A percentile compares a stretch with the other conserved stretches of the same genome.
Evolutionary conservation across 1,140 invertebrate genomes (phyloP).

Genomic region (Drosophila baimaii): DNA sequence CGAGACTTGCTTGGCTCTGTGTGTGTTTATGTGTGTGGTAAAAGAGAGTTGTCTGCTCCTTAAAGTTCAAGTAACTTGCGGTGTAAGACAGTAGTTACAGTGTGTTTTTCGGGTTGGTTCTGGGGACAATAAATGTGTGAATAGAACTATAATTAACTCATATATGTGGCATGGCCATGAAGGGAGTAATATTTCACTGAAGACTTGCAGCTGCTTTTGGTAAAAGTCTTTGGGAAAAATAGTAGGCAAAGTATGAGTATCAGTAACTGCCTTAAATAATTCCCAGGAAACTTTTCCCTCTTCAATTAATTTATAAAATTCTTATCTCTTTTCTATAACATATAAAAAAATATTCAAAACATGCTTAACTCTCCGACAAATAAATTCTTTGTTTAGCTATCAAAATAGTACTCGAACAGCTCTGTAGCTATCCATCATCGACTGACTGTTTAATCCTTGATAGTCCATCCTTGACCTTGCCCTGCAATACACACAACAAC

Average conservation of each 20-base stretch:
- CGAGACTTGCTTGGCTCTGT: constrained; percentile 24
- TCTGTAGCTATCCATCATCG: constrained; percentile 11
- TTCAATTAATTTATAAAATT: too few species aligned
- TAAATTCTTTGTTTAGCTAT: constrained; percentile 1
- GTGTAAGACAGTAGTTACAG: constrained; percentile 9
- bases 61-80: constrained; percentile 34
- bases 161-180: too few species aligned
- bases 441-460: constrained; percentile 12
- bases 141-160: constrained; percentile 1
- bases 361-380: background rate
- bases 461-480: constrained; percentile 59
- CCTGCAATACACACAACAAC: background rate
- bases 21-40: too few species aligned
- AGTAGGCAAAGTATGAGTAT: background rate
- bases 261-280: too few species aligned
- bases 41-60: constrained; percentile 27
- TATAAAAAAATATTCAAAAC: background rate
- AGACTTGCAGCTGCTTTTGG: too few species aligned
- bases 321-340: too few species aligned
- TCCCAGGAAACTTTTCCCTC: too few species aligned
- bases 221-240: background rate
- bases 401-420: background rate
- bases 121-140: background rate
- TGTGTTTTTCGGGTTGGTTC: background rate
- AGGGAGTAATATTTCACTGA: background rate